Evolutionary conservation across 1,140 invertebrate species (phyloP).

Genomic region (Drosophila willistoni): DNA sequence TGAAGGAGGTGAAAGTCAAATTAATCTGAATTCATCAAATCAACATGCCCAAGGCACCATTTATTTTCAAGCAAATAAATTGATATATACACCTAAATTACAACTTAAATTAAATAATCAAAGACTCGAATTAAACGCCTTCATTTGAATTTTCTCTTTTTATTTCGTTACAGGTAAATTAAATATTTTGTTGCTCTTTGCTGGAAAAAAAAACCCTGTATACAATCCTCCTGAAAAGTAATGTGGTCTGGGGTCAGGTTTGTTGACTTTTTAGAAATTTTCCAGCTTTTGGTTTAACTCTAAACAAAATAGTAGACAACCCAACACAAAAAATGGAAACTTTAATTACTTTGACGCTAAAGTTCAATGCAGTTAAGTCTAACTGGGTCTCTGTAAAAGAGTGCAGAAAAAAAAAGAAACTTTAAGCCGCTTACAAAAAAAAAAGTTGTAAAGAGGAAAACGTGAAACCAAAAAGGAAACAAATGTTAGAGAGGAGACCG

Average conservation of each 20-base stretch:
- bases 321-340: constrained; percentile 31
- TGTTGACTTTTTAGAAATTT: constrained; percentile 25
- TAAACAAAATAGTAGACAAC: constrained; percentile 33
- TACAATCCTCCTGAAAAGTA: neutral
- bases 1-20: neutral
- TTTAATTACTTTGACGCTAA: constrained; percentile 74
- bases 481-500: constrained; percentile 29
- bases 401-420: constrained; percentile 26
- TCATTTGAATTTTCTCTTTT: constrained; percentile 1
- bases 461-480: constrained; percentile 32
- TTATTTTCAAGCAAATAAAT: neutral
- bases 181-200: constrained; percentile 4
- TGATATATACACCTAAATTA: neutral
- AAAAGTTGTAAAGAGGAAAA: constrained; percentile 3
- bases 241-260: constrained; percentile 28
- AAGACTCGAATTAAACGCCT: neutral
- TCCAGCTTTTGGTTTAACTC: constrained; percentile 8
- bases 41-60: neutral
- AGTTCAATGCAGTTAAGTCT: constrained; percentile 68
- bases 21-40: neutral
- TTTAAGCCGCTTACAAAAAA: constrained; percentile 66
- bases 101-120: neutral
- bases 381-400: constrained; percentile 8
- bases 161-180: constrained; percentile 62
- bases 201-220: neutral